A percentile compares a stretch with the other conserved stretches of the same genome.
Conservation (phyloP, 1,140 invertebrate genomes). For the Aphis gossypii region DNA sequence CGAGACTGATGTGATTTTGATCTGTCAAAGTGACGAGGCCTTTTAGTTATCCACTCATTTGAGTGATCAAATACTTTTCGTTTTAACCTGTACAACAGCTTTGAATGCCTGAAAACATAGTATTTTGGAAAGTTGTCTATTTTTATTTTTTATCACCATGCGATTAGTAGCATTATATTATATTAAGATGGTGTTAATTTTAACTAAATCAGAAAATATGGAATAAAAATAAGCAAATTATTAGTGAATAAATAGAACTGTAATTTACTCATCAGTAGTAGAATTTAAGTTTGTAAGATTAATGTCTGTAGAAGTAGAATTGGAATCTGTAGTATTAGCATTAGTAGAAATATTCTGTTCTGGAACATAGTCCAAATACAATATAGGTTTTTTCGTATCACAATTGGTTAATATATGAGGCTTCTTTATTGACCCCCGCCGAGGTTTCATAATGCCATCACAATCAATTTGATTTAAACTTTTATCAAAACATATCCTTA, state of each 20-base stretch:
- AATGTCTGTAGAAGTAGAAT: not conserved
- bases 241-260: not conserved
- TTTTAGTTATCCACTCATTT: conserved; percentile 24
- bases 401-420: conserved; percentile 21
- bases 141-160: conserved; percentile 2
- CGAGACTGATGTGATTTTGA: conserved; percentile 33
- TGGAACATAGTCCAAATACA: conserved; percentile 45
- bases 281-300: conserved; percentile 25
- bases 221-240: not conserved
- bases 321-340: conserved; percentile 10
- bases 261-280: conserved; percentile 47
- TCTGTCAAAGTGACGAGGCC: not conserved
- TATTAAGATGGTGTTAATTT: not conserved
- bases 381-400: conserved; percentile 42
- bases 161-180: conserved; percentile 8
- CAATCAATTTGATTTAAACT: conserved; percentile 59
- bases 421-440: not conserved
- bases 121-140: conserved; percentile 4
- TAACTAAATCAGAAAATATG: not conserved
- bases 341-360: conserved; percentile 4
- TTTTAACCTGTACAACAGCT: conserved; percentile 35
- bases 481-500: conserved; percentile 61
- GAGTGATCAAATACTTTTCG: not conserved
- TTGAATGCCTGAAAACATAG: conserved; percentile 44
- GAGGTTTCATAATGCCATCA: conserved; percentile 59